Base-by-base conservation (phyloP, 2,888 invertebrate species). In the Eupsilia transversa region DNA sequence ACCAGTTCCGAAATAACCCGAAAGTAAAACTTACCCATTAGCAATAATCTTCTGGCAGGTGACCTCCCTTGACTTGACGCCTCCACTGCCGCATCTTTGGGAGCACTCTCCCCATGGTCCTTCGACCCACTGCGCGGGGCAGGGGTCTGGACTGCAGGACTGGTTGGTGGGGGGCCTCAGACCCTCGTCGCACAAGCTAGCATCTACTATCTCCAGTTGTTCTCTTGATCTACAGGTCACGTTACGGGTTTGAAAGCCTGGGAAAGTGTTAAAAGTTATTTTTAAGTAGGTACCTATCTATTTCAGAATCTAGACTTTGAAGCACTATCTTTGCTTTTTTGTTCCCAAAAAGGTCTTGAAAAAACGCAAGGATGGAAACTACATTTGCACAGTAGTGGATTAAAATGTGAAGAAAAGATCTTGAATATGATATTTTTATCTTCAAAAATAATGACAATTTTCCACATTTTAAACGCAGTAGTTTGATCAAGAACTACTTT, bases 71-170 rank as follows among this genome's bases (percentile, higher is more conserved):
- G 97, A 97, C 89, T 97, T 97, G 52, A 96, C 95, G 38, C 98
- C 98, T 70, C 97, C 98, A 46, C 97, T 96, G 10, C 99, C 99
- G 91, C 99, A 99, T 3, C 97, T 97, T 82, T 97, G 97, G 59
- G 98, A 98, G 93, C 99, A 99, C 56, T 97, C 96, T 2, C 97
- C 97, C 99, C 99, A 99, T 0, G 97, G 96, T 5, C 97, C 97
- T 65, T 97, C 97, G 41, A 97, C 97, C 99, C 99, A 99, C 90
- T 97, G 97, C 0, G 99, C 97, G 6, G 98, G 97, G 92, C 99
- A 99, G 0, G 98, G 97, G 20, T 97, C 97, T 7, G 97, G 97
- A 86, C 97, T 98, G 91, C 99, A 99, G 9, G 97, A 95, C 90
- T 98, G 97, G 72, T 97, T 97, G 59, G 97, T 96, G 0, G 96